Evolutionary conservation across 2,797 vertebrate genomes (phyloP).

Genomic region (Chelidonichthys spinosus): DNA sequence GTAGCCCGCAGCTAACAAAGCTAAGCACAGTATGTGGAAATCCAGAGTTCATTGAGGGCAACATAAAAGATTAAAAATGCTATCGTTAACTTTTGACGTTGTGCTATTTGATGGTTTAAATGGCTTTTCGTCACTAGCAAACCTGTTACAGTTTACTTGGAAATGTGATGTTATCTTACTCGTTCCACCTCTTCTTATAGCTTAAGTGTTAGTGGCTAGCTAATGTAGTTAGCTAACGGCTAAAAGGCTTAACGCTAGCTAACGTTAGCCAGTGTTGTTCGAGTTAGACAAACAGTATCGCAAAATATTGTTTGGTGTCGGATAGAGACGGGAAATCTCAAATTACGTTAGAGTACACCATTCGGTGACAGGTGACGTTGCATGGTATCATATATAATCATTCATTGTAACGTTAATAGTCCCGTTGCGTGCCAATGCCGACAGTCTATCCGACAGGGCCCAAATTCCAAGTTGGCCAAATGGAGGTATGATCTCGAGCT

Average conservation of each 20-base stretch:
- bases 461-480: conserved; percentile 53
- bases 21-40: conserved; percentile 56
- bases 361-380: rapidly evolving
- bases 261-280: conserved; percentile 17
- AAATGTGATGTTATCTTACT: conserved; percentile 2
- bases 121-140: rapidly evolving
- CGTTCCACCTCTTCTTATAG: conserved; percentile 30
- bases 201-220: conserved; percentile 22
- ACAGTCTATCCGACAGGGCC: conserved; percentile 57
- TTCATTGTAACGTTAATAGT: conserved; percentile 17
- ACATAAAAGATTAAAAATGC: conserved; percentile 9
- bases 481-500: conserved; percentile 31
- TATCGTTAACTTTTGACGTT: background rate
- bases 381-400: background rate
- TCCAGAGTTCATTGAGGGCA: conserved; percentile 46
- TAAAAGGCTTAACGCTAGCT: conserved; percentile 32
- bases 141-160: background rate
- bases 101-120: rapidly evolving
- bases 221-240: conserved; percentile 1
- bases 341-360: background rate
- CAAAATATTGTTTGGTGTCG: background rate
- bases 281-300: conserved; percentile 31
- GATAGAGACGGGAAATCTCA: background rate
- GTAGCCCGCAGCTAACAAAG: conserved; percentile 58
- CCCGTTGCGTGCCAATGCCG: conserved; percentile 50